A percentile compares a stretch with the other conserved stretches of the same genome.
Evolutionary conservation across 1,140 invertebrate genomes (phyloP).

Genomic region (Panonychus citri): DNA sequence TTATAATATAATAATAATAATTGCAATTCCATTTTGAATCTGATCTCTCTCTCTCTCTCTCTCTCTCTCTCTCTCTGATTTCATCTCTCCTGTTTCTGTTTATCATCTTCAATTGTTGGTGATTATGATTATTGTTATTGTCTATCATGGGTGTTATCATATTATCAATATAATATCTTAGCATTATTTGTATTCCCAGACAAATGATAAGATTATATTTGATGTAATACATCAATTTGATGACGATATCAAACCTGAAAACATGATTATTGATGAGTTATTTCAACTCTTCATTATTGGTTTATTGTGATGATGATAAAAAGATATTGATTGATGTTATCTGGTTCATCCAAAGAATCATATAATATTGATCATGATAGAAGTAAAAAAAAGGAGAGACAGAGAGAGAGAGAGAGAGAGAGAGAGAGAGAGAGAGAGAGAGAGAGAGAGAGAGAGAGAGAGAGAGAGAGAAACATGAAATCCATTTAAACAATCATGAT

Average conservation of each 20-base stretch:
- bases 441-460: background rate
- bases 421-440: background rate
- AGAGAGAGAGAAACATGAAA: no score
- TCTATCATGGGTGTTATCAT: background rate
- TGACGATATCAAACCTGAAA: background rate
- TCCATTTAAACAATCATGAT: no score
- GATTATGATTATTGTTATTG: background rate
- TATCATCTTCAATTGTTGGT: background rate
- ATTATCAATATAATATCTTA: background rate
- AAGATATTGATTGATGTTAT: background rate
- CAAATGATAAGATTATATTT: no score
- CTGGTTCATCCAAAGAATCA: background rate
- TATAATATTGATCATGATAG: background rate
- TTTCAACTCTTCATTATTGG: background rate
- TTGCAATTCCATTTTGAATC: no score
- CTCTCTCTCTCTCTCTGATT: background rate
- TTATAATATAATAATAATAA: no score
- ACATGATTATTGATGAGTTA: background rate
- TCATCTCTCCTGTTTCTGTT: background rate
- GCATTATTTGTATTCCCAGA: background rate
- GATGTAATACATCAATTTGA: no score
- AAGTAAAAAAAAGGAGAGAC: background rate
- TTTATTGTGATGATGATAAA: background rate
- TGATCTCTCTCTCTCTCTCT: no score
- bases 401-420: background rate